Percentiles rank a stretch among this genome's conserved stretches.
These are phyloP conservation scores for Tenebrosternarchus preto DNA, from an alignment of 2,113 vertebrate species.

Conservation along the genomic window DNA sequence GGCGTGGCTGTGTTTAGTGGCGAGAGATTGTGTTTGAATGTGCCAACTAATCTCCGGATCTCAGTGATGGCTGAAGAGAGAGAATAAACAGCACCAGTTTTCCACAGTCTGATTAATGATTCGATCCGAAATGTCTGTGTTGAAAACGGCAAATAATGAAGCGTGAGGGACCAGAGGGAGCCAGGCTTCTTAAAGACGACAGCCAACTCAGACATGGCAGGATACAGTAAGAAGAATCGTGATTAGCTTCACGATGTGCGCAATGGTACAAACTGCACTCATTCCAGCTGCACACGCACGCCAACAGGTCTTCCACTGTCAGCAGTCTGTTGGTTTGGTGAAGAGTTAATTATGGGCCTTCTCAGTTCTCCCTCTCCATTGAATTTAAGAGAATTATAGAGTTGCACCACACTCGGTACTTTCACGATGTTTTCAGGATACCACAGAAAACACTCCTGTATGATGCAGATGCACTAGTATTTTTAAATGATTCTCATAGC, in stretches of 20 bases:
- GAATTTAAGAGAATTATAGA: slow-evolving; percentile 27
- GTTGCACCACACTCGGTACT: slow-evolving; percentile 3
- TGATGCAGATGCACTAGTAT: slow-evolving; percentile 10
- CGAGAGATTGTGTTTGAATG: slow-evolving; percentile 34
- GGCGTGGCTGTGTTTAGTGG: slow-evolving; percentile 35
- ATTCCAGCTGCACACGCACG: neutral
- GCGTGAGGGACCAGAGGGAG: neutral
- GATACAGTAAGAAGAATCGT: neutral
- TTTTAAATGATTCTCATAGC: neutral
- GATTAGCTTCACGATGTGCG: neutral
- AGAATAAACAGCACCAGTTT: slow-evolving; percentile 22
- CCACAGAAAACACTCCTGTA: neutral
- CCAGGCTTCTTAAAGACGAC: neutral
- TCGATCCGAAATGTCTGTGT: neutral
- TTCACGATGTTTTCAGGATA: slow-evolving; percentile 38
- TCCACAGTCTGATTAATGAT: slow-evolving; percentile 31
- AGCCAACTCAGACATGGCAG: slow-evolving; percentile 16
- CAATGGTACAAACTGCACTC: too few relatives aligned
- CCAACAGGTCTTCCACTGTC: neutral
- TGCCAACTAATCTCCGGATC: slow-evolving; percentile 49
- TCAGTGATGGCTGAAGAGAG: slow-evolving; percentile 18
- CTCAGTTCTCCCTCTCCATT: neutral
- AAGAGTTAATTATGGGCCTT: slow-evolving; percentile 29
- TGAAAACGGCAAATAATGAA: slow-evolving; percentile 34
- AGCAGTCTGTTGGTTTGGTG: slow-evolving; percentile 1